phyloP scores from a whole-genome alignment of 2,113 vertebrate species.

The Terrapene triunguis region DNA sequence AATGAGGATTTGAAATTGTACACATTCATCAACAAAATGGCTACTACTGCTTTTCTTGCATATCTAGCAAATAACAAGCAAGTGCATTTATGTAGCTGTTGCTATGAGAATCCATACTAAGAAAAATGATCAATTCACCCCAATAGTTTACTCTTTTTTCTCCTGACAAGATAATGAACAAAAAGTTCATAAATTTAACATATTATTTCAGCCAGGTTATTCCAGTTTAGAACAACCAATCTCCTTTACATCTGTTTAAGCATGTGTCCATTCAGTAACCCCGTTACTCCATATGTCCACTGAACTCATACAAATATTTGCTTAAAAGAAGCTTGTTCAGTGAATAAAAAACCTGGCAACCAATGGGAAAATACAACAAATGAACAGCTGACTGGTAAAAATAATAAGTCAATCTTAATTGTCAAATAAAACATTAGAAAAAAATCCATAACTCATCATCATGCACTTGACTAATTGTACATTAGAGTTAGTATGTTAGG shows the following conservation, averaged over 20 bases:
- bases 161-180: background rate
- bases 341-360: background rate
- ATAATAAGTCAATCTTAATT: background rate
- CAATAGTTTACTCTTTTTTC: background rate
- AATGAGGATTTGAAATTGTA: background rate
- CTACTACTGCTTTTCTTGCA: background rate
- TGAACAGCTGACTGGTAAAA: background rate
- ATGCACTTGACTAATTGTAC: background rate
- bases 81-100: background rate
- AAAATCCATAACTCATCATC: background rate
- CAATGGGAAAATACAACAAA: background rate
- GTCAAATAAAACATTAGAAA: background rate
- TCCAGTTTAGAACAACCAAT: background rate
- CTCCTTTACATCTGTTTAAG: background rate
- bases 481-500: background rate
- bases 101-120: background rate
- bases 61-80: background rate
- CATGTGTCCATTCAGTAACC: background rate
- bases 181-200: background rate
- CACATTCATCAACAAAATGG: background rate
- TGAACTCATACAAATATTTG: background rate
- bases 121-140: background rate
- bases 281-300: rapidly evolving
- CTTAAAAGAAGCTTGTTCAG: background rate
- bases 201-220: background rate